phyloP scores from a whole-genome alignment of 2,113 vertebrate species.

The Tringa solitaria region DNA sequence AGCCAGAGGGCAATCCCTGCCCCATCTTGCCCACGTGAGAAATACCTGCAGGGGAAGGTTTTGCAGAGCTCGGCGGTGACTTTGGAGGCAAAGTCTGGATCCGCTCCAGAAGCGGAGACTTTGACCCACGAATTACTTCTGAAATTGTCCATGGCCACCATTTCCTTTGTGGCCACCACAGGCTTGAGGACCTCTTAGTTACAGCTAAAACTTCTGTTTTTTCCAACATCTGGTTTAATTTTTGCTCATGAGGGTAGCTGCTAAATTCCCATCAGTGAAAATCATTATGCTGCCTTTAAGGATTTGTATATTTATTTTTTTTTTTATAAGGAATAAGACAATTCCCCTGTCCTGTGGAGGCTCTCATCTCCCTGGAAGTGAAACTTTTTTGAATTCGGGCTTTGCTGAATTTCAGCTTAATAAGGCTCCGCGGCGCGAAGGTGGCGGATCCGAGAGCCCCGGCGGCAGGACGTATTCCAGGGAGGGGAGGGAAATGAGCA shows the following conservation, averaged over 20 bases:
- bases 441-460: neutral
- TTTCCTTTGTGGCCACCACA: neutral
- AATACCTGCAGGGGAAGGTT: neutral
- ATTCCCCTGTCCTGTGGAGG: neutral
- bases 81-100: conserved; percentile 2
- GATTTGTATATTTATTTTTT: neutral
- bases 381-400: neutral
- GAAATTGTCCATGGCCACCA: neutral
- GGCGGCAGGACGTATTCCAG: neutral
- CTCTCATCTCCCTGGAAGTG: neutral
- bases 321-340: neutral
- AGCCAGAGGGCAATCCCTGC: neutral
- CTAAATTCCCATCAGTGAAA: neutral
- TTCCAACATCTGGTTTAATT: neutral
- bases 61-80: neutral
- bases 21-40: neutral
- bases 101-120: neutral
- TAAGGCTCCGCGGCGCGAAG: accelerated
- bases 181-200: neutral
- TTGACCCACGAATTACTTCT: neutral
- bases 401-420: neutral
- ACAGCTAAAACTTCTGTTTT: neutral
- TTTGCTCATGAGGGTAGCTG: neutral
- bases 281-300: neutral
- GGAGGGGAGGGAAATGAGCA: neutral